Conservation (phyloP, 2,113 vertebrate genomes). For the Epinephelus cyanopodus region DNA sequence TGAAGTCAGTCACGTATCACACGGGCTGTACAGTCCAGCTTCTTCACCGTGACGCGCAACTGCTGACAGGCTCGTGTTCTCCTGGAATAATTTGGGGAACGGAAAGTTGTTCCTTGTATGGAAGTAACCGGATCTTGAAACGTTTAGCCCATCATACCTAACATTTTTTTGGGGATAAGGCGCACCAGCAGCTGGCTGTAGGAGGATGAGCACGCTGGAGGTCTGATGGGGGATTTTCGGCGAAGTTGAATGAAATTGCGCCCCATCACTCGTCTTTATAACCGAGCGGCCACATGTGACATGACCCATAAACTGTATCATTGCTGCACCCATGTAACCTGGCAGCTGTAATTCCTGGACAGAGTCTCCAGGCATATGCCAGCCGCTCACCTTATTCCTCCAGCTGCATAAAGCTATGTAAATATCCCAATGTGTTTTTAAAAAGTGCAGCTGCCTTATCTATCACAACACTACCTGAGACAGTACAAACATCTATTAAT, state of each 20-base stretch:
- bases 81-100: background rate
- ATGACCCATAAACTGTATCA: background rate
- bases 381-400: too few species aligned
- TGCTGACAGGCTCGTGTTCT: background rate
- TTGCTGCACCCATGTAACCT: background rate
- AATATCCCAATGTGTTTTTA: too few species aligned
- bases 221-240: too few species aligned
- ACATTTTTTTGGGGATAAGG: background rate
- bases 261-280: too few species aligned
- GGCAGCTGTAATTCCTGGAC: background rate
- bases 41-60: constrained; percentile 16
- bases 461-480: too few species aligned
- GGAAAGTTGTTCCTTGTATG: background rate
- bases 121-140: background rate
- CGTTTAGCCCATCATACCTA: background rate
- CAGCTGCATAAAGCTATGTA: background rate
- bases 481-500: constrained; percentile 26
- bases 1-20: constrained; percentile 55
- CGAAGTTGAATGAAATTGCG: too few species aligned
- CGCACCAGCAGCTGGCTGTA: too few species aligned
- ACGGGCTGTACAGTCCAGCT: background rate
- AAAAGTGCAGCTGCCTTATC: too few species aligned
- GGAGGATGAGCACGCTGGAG: too few species aligned
- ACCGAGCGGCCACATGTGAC: background rate
- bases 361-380: background rate